Evolutionary conservation across 2,113 vertebrate species (phyloP).

Genomic region (Apodemus sylvaticus): DNA sequence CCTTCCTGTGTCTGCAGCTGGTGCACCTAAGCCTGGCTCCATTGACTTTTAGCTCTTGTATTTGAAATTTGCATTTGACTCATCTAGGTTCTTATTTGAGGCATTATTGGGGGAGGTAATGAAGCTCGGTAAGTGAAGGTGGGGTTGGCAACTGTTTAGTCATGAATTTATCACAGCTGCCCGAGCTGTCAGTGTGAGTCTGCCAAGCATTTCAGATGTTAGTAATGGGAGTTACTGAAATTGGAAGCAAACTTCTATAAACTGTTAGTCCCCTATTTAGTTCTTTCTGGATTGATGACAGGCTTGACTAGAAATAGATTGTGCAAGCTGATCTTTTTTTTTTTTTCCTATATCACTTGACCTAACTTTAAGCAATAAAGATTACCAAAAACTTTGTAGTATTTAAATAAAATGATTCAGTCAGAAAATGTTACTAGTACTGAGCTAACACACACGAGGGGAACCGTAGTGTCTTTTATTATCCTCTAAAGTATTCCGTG

Average conservation of each 20-base stretch:
- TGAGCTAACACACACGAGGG: background rate
- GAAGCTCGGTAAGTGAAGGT: constrained; percentile 67
- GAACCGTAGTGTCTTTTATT: background rate
- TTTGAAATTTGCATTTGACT: constrained; percentile 68
- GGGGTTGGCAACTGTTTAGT: constrained; percentile 73
- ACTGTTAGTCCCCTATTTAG: constrained; percentile 18
- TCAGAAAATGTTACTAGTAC: constrained; percentile 20
- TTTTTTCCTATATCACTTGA: constrained; percentile 4
- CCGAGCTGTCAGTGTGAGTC: constrained; percentile 51
- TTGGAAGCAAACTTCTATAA: constrained; percentile 29
- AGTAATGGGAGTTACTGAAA: constrained; percentile 37
- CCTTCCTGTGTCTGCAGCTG: background rate
- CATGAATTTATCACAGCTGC: constrained; percentile 73
- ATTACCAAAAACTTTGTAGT: constrained; percentile 22
- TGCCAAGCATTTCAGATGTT: constrained; percentile 63
- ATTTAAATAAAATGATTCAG: constrained; percentile 39
- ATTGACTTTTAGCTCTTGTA: constrained; percentile 16
- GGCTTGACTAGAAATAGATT: constrained; percentile 53
- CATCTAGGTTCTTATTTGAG: constrained; percentile 69
- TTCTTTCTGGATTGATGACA: constrained; percentile 34
- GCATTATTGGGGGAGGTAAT: constrained; percentile 65
- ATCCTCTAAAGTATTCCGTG: background rate
- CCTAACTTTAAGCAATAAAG: background rate
- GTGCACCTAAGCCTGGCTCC: background rate
- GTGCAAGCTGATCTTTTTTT: background rate